Percentiles rank a stretch among this genome's conserved stretches.
Conservation (phyloP, 2,888 invertebrate species). For the Homarus gammarus region DNA sequence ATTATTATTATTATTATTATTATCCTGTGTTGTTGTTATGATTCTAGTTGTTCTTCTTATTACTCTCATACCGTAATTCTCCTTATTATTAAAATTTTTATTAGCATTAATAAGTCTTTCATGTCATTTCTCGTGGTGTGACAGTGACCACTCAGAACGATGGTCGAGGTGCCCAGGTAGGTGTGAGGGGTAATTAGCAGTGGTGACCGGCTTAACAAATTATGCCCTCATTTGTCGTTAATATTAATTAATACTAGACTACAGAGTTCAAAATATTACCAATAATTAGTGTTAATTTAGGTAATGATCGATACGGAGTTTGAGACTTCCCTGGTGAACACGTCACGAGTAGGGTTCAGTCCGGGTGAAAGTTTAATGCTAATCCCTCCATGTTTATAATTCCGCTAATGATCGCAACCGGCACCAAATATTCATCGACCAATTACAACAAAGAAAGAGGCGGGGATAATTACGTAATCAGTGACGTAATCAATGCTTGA, state of each 20-base stretch:
- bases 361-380: not conserved
- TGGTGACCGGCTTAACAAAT: conserved; percentile 36
- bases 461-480: not conserved
- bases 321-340: not conserved
- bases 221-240: conserved; percentile 57
- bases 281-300: conserved; percentile 43
- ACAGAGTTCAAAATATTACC: conserved; percentile 34
- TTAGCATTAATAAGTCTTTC: too few species aligned
- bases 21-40: too few species aligned
- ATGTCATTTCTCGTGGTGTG: too few species aligned
- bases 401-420: not conserved
- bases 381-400: not conserved
- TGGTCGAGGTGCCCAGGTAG: not conserved
- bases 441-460: not conserved
- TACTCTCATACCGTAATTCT: too few species aligned
- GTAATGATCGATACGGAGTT: conserved; percentile 31
- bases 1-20: too few species aligned
- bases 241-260: conserved; percentile 43
- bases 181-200: conserved; percentile 31
- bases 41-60: too few species aligned
- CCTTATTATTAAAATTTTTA: too few species aligned
- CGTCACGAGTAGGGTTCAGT: not conserved
- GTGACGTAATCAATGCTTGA: conserved; percentile 1
- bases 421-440: not conserved
- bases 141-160: too few species aligned